Base-by-base conservation (phyloP, 2,888 invertebrate genomes). In the Hirtodrosophila cameraria region DNA sequence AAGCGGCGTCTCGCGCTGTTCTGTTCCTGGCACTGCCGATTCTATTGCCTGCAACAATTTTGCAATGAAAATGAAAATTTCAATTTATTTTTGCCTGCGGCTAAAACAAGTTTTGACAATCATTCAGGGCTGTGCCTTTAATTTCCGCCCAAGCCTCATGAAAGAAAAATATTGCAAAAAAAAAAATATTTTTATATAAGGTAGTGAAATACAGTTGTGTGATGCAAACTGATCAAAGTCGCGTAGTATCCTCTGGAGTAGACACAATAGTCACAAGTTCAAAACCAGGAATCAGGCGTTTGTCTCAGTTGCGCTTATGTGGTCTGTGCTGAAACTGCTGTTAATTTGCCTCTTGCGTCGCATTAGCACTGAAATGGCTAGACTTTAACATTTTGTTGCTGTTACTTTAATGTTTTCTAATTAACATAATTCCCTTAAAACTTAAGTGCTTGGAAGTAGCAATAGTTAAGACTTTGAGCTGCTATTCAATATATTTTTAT, bases 71-170 rank as follows among this genome's bases (percentile, higher is more conserved):
- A 75, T 75, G n/a, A 23, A 23, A 23, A 23, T 79, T 70, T 85
- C 82, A 85, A 82, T 82, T 85, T 87, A 78, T 65, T 77, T 66
- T 71, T 30, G 85, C 81, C 82, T 55, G 57, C 28, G 85, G 81
- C 87, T 77, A 18, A 46, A 76, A 12, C 52, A 61, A 61, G 57
- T 67, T 42, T 36, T 31, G 46, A 61, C 63, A 58, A 60, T 52
- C 66, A 54, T 46, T 39, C 46, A 49, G 63, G 58, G 43, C 39
- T 36, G 63, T 33, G 78, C 68, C 83, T 79, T 68, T 80, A 80
- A 86, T 80, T 80, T 80, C 79, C 79, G 79, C 64, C 65, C 31
- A 31, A 28, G 28, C 35, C 31, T 23, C 31, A 39, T 7, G 25
- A 33, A 39, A 31, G 27, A 53, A 53, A 50, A 55, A n/a, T n/a